A percentile compares a stretch with the other conserved stretches of the same genome.
Conservation (phyloP, 2,113 vertebrate species). For the Lepus europaeus region DNA sequence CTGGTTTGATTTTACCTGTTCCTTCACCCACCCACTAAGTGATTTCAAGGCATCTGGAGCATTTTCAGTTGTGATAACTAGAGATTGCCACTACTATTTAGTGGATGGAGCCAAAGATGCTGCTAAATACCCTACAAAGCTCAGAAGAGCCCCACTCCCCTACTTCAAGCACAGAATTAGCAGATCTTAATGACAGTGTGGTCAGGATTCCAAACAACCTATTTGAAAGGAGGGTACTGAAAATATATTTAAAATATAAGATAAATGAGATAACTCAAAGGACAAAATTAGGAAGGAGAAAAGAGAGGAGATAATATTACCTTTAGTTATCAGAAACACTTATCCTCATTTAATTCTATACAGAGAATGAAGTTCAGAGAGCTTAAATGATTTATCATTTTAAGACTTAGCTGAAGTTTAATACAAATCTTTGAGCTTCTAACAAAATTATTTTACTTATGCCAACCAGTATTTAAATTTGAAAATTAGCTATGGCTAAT, state of each 20-base stretch:
- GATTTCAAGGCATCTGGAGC: not conserved
- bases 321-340: not conserved
- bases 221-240: not conserved
- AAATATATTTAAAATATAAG: not conserved
- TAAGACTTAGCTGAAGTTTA: not conserved
- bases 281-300: not conserved
- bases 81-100: not conserved
- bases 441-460: conserved; percentile 11
- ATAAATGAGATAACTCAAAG: not conserved
- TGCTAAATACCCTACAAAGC: not conserved
- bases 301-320: not conserved
- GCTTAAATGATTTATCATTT: not conserved
- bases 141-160: accelerated
- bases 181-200: not conserved
- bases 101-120: not conserved
- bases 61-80: not conserved
- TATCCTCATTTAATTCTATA: not conserved
- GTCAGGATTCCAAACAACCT: not conserved
- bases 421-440: not conserved
- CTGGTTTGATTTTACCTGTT: not conserved
- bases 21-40: too few species aligned
- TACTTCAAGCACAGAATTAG: not conserved
- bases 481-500: not conserved
- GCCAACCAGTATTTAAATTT: not conserved
- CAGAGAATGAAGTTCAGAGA: not conserved